phyloP scores from a whole-genome alignment of 2,113 vertebrate genomes.

The Alexandromys fortis region DNA sequence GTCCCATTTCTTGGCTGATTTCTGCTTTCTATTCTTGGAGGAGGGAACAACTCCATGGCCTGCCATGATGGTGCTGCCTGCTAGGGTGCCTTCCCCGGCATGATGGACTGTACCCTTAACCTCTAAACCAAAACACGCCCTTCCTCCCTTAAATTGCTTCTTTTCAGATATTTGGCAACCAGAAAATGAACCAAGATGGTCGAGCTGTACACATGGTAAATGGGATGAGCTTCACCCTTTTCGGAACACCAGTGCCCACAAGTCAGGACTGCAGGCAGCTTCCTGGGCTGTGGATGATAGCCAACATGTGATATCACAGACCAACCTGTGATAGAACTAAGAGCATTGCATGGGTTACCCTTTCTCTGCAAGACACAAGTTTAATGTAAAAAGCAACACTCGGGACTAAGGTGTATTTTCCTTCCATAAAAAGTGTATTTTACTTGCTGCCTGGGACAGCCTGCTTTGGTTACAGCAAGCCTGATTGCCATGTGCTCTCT shows the following conservation, averaged over 20 bases:
- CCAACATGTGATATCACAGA: neutral
- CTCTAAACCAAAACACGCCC: neutral
- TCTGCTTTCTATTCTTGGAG: neutral
- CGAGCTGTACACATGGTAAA: neutral
- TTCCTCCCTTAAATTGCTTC: neutral
- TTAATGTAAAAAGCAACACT: neutral
- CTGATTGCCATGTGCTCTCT: neutral
- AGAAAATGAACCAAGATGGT: neutral
- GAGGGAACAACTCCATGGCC: neutral
- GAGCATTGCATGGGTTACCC: neutral
- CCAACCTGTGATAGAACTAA: neutral
- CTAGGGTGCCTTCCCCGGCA: neutral
- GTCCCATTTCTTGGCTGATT: neutral
- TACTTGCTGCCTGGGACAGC: neutral
- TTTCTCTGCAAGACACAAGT: neutral
- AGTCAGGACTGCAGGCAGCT: neutral
- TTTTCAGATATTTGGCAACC: neutral
- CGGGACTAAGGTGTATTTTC: neutral
- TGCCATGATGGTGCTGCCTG: too few species aligned
- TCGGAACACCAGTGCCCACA: neutral
- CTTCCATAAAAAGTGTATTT: neutral
- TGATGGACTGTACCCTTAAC: neutral
- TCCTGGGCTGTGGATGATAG: neutral
- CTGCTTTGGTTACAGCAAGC: neutral
- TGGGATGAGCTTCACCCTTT: slow-evolving; percentile 30